Base-by-base conservation (phyloP, 2,113 vertebrate genomes). In the Dolichotis patagonum region DNA sequence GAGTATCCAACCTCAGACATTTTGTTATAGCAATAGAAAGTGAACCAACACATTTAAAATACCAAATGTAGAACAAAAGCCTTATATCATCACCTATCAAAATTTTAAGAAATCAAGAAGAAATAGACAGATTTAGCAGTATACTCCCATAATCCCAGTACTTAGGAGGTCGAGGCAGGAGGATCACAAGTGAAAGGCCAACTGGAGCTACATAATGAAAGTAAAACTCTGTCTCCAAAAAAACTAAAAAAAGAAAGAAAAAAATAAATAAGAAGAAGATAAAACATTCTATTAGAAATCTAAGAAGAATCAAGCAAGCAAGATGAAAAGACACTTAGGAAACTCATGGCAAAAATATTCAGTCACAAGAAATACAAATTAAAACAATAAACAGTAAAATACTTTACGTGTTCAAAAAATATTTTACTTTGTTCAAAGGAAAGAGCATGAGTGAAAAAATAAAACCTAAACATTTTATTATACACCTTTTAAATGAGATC, bases 351-450 rank as follows among this genome's bases (percentile, higher is more conserved):
- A 84, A 92, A 93, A 58, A 16, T 41, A 7, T 88, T 80, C 60
- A 93, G 75, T 88, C 26, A 52, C 24, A 88, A 94, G 32, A 84
- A 88, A 69, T 85, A 16, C 43, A 90, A 52, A 71, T 92, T 93
- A 93, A 96, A 90, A 49, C 49, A 77, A 88, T 80, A 88, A 91
- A n/a, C n/a, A n/a, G n/a, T n/a, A n/a, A n/a, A n/a, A n/a, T n/a
- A n/a, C n/a, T n/a, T n/a, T n/a, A n/a, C n/a, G n/a, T n/a, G n/a
- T n/a, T n/a, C n/a, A n/a, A n/a, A n/a, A n/a, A 81, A 83, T 75
- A 65, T 1, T 4, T 20, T 89, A 63, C 17, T 62, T 85, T 46
- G 3, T 54, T 77, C n/a, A 56, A 35, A 85, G 80, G 56, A 46
- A 60, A 65, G 7, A 67, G 22, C 73, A 4, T 54, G 12, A 80